A percentile compares a stretch with the other conserved stretches of the same genome.
Conservation (phyloP, 2,797 vertebrate species). For the Pangasius sanitwongsei region DNA sequence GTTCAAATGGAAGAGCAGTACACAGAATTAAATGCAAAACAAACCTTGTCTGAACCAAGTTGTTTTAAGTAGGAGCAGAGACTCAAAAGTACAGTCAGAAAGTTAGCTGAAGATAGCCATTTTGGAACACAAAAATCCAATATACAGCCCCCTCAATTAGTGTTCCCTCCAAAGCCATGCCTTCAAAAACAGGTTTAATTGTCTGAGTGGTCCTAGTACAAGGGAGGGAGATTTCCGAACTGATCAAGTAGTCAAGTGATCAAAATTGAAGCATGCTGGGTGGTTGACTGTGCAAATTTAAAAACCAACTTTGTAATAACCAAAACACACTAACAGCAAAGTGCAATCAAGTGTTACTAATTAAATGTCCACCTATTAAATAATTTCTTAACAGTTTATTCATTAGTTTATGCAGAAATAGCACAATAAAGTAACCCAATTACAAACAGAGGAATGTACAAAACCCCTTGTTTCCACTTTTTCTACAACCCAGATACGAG, state of each 20-base stretch:
- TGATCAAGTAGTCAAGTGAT: not conserved
- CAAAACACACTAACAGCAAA: not conserved
- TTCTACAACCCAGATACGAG: not conserved
- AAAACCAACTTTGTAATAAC: not conserved
- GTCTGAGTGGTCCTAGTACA: not conserved
- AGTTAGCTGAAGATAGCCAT: not conserved
- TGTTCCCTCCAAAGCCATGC: not conserved
- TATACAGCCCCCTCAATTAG: not conserved
- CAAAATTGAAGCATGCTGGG: not conserved
- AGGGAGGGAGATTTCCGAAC: not conserved
- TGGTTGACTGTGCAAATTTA: not conserved
- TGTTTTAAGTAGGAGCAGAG: not conserved
- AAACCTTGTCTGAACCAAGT: not conserved
- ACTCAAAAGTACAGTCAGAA: not conserved
- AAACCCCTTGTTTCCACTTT: not conserved
- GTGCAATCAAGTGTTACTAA: not conserved
- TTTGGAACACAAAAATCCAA: not conserved
- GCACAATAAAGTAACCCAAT: not conserved
- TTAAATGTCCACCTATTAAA: not conserved
- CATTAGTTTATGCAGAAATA: not conserved
- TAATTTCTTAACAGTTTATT: not conserved
- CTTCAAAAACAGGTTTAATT: not conserved
- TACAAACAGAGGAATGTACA: not conserved
- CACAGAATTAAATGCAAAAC: not conserved
- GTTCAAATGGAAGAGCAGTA: not conserved